A percentile compares a stretch with the other conserved stretches of the same genome.
Evolutionary conservation across 2,797 vertebrate species (phyloP).

Genomic region (Melopsittacus undulatus): DNA sequence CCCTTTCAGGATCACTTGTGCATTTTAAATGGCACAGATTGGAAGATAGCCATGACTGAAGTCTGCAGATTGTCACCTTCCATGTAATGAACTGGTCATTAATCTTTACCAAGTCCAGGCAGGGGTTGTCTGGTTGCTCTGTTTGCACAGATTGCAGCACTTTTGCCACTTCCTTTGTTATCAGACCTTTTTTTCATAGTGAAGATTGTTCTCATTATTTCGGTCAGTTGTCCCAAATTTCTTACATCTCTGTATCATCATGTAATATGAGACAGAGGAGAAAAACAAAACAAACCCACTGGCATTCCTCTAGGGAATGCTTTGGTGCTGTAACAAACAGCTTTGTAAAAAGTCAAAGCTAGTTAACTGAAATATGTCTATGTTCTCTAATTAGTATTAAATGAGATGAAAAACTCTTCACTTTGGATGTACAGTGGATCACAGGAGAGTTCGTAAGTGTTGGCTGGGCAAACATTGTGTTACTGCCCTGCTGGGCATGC

Average conservation of each 20-base stretch:
- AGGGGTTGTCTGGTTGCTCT: neutral
- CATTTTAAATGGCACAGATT: neutral
- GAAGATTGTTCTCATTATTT: neutral
- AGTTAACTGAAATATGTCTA: neutral
- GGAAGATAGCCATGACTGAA: neutral
- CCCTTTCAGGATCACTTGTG: neutral
- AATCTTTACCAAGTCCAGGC: neutral
- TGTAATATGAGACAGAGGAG: neutral
- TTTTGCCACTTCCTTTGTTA: neutral
- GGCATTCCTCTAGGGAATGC: neutral
- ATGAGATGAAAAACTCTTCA: neutral
- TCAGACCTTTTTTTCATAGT: neutral
- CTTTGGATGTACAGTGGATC: neutral
- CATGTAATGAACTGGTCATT: neutral
- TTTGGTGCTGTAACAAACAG: constrained; percentile 45
- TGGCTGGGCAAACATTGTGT: neutral
- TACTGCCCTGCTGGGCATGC: neutral
- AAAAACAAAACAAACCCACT: neutral
- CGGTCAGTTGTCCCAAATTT: neutral
- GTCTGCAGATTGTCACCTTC: neutral
- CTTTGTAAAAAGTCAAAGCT: constrained; percentile 13
- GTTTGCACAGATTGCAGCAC: neutral
- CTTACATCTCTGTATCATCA: neutral
- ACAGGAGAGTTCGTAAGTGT: neutral
- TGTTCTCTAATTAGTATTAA: constrained; percentile 14